Base-by-base conservation (phyloP, 2,113 vertebrate genomes). In the Diglossa brunneiventris region DNA sequence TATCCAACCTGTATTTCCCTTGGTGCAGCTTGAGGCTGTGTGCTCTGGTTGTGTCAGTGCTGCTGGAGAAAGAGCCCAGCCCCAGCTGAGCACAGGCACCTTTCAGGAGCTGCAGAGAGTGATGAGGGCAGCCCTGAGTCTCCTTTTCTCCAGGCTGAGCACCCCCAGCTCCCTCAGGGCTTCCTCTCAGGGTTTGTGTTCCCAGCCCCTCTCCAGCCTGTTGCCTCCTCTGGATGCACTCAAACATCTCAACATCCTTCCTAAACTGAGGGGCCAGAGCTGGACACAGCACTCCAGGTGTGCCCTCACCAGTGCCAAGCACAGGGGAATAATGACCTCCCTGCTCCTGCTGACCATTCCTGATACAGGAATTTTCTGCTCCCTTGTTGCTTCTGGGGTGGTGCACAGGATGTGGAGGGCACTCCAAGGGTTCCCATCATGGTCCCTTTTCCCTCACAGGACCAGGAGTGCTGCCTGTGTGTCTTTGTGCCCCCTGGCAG, bases 191-290 rank as follows among this genome's bases (percentile, higher is more conserved):
- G 20, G 14, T n/a, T 58, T 58, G 56, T 58, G 56, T n/a, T 58
- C 21, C 56, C 33, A 58, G 21, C 22, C 56, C 22, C 33, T 35
- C 33, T n/a, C 31, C 55, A 56, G 55, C 55, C 31, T 20, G 19
- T 55, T 55, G 19, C 11, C 31, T 22, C 13, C 55, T 56, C 31
- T 56, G 55, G 31, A 33, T 15, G 30, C 1, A 2, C 18, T 55
- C 28, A 1, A 53, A 2, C 4, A 1, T 18, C 52, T 5, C 52
- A 18, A 30, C 0, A 1, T 53, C 53, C 53, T 55, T 35, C 21
- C 56, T 22, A 58, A 35, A 23, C 3, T 15, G 56, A 35, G 56
- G 22, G 22, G 9, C 21, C 56, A 58, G 56, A 35, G 0, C 21
- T 24, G 33, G 56, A 24, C 56, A 58, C 56, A 58, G 56, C 33